These are phyloP conservation scores for Psittacula cyanocephala DNA, from an alignment of 2,113 vertebrate species.

Conservation along the genomic window DNA sequence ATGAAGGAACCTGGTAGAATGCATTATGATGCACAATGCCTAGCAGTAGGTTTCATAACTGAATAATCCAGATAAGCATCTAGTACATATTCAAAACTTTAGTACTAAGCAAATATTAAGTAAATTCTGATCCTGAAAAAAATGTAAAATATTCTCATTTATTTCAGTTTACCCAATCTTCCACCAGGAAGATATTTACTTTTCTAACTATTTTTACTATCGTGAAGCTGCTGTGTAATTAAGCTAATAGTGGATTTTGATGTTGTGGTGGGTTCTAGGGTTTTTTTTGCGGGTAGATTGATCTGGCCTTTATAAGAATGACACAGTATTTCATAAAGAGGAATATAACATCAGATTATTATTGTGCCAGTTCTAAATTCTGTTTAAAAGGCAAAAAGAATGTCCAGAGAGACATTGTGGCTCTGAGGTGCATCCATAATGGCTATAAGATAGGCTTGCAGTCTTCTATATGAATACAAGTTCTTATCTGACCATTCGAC, in stretches of 20 bases:
- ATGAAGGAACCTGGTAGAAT: neutral
- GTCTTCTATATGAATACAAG: accelerated
- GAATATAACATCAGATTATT: neutral
- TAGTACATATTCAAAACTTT: neutral
- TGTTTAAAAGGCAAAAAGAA: neutral
- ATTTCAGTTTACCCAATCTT: neutral
- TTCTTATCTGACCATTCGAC: neutral
- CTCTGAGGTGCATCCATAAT: neutral
- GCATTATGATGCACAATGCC: neutral
- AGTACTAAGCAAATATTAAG: neutral
- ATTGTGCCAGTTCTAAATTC: neutral
- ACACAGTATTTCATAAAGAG: neutral
- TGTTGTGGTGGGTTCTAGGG: neutral
- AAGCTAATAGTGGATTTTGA: neutral
- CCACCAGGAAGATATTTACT: neutral
- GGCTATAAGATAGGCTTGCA: neutral
- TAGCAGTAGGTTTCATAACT: neutral
- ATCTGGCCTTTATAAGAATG: neutral
- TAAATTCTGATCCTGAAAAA: neutral
- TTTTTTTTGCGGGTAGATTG: neutral
- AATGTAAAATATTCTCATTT: neutral
- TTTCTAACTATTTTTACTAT: neutral
- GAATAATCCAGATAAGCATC: neutral
- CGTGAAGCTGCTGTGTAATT: neutral
- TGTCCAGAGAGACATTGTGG: neutral